Conservation (phyloP, 2,888 invertebrate species). For the Harpalus rubripes region DNA sequence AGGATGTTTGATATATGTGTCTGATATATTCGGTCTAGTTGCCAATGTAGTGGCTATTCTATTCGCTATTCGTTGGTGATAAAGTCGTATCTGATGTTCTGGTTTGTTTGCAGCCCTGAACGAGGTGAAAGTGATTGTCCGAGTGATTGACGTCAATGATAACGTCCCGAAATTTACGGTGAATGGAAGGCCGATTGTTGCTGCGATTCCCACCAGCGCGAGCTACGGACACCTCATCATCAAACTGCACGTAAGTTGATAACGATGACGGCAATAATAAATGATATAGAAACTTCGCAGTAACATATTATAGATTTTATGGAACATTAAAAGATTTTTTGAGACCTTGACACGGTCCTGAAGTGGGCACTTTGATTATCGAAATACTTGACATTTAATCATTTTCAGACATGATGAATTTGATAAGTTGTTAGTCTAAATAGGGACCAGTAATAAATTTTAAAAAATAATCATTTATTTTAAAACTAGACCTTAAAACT, state of each 20-base stretch:
- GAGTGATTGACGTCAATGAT: slow-evolving; percentile 90
- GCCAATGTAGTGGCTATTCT: slow-evolving; percentile 15
- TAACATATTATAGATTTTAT: no score
- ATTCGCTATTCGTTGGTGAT: slow-evolving; percentile 4
- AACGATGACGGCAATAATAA: background rate
- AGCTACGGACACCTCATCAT: slow-evolving; percentile 91
- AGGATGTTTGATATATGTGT: background rate
- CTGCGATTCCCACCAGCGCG: slow-evolving; percentile 90
- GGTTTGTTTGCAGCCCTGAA: slow-evolving; percentile 77
- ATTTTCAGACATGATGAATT: no score
- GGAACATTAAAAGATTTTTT: no score
- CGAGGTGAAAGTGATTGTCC: slow-evolving; percentile 89
- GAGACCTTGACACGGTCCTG: no score
- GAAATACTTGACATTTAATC: no score
- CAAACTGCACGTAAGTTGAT: slow-evolving; percentile 81
- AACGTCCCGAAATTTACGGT: slow-evolving; percentile 88
- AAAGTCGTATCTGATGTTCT: slow-evolving; percentile 20
- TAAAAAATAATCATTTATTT: no score
- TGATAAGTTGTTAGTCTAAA: no score
- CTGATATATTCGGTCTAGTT: slow-evolving; percentile 40
- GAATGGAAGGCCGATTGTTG: slow-evolving; percentile 88
- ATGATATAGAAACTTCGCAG: no score
- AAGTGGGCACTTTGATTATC: no score
- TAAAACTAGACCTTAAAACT: no score
- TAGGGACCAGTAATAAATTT: no score